These are phyloP conservation scores for Etheostoma cragini DNA, from an alignment of 2,113 vertebrate species.

Conservation along the genomic window DNA sequence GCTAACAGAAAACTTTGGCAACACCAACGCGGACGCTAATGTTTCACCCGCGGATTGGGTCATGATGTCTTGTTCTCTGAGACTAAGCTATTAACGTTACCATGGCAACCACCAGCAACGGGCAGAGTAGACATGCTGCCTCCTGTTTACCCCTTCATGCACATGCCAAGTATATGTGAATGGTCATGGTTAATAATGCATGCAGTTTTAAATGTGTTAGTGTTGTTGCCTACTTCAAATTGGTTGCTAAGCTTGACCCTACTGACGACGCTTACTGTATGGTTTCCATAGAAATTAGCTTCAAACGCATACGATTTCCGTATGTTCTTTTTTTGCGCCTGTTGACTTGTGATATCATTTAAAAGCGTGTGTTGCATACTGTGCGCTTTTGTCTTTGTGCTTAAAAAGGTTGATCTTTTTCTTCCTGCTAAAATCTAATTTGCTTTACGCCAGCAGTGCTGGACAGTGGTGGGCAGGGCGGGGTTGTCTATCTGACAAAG, in stretches of 20 bases:
- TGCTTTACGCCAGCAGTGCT: constrained; percentile 23
- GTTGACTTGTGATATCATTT: constrained; percentile 23
- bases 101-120: too few relatives aligned
- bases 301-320: constrained; percentile 19
- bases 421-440: constrained; percentile 53
- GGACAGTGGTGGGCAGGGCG: constrained; percentile 20
- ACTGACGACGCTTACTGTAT: neutral
- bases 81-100: too few relatives aligned
- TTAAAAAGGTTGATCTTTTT: constrained; percentile 41
- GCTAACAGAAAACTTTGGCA: too few relatives aligned
- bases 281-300: neutral
- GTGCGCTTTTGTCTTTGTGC: constrained; percentile 50
- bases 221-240: neutral
- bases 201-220: neutral
- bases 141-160: too few relatives aligned
- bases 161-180: too few relatives aligned
- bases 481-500: constrained; percentile 41
- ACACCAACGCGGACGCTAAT: too few relatives aligned
- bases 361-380: constrained; percentile 4
- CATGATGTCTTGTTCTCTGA: too few relatives aligned
- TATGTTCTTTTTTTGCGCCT: constrained; percentile 2
- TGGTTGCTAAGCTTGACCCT: neutral
- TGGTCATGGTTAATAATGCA: neutral
- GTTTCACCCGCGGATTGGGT: too few relatives aligned
- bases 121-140: too few relatives aligned